Percentiles rank a stretch among this genome's conserved stretches.
phyloP scores from a whole-genome alignment of 2,888 invertebrate species.

The Salticus scenicus region DNA sequence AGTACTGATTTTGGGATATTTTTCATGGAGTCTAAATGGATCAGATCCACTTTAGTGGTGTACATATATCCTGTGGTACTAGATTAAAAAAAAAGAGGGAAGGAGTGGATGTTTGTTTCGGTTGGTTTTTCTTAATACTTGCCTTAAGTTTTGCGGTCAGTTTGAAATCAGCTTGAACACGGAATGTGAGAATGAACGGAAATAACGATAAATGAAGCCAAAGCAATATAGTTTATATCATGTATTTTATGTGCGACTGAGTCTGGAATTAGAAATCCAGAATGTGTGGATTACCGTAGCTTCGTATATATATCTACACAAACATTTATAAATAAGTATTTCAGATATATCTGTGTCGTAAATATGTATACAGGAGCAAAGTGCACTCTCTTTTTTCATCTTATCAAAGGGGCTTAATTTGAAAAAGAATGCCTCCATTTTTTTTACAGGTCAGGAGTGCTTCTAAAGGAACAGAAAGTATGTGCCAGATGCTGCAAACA shows the following conservation, averaged over 20 bases:
- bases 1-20: not conserved
- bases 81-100: not conserved
- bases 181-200: not conserved
- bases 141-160: constrained; percentile 45
- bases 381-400: not conserved
- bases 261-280: not conserved
- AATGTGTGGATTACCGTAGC: too few relatives aligned
- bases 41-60: not conserved
- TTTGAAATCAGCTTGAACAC: too few relatives aligned
- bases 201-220: constrained; percentile 28
- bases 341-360: constrained; percentile 30
- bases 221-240: constrained; percentile 69
- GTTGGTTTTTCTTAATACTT: constrained; percentile 36
- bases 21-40: not conserved
- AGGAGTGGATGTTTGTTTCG: not conserved
- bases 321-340: constrained; percentile 46
- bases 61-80: not conserved
- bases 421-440: constrained; percentile 15
- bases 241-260: constrained; percentile 2
- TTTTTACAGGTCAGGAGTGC: not conserved
- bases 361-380: constrained; percentile 5
- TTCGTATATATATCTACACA: not conserved
- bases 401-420: constrained; percentile 57
- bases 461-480: constrained; percentile 15
- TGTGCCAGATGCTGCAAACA: not conserved